Evolutionary conservation across 2,888 invertebrate species (phyloP), one percentile per base, ranked within the genome.

Genomic region (Eristalinus aeneus): DNA sequence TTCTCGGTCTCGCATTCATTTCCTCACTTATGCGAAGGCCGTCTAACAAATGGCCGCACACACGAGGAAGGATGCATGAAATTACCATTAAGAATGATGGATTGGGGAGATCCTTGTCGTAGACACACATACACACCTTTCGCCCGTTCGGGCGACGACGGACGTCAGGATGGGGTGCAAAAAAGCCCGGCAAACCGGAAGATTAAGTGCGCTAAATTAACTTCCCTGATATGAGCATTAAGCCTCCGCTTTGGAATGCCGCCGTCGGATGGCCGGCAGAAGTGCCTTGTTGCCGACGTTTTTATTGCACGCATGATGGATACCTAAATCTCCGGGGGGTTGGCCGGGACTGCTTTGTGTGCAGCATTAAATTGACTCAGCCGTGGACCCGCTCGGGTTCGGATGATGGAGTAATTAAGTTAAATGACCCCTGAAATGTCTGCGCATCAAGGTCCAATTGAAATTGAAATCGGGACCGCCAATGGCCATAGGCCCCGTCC

Each of bases 81-180:
- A 85, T 85, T 85, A 81, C 85, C 85, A 85, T 85, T 81, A 85
- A 64, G 81, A 64, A 81, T 85, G 85, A 85, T 81, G 72, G 73
- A 85, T 85, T 81, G 76, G 16, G 61, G 73, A 46, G 64, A 69
- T 73, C 69, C 81, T 73, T 54, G 64, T 77, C 73, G 58, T 64
- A 68, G 76, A 39, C 72, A 77, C 69, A 81, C 60, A 72, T 71
- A 76, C 80, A 64, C 61, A 68, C 64, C 58, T 72, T 75, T 73
- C 56, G 64, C 46, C n/a, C 56, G 63, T n/a, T 0, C 46, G 27
- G 27, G 2, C 2, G 27, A n/a, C 8, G 39, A 46, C 39, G 39
- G 11, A 39, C 11, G 64, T n/a, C n/a, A n/a, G n/a, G n/a, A n/a
- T n/a, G n/a, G n/a, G n/a, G n/a, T 32, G 31, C 31, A 20, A 31